phyloP scores from a whole-genome alignment of 1,140 invertebrate species.

The Monochamus saltuarius region DNA sequence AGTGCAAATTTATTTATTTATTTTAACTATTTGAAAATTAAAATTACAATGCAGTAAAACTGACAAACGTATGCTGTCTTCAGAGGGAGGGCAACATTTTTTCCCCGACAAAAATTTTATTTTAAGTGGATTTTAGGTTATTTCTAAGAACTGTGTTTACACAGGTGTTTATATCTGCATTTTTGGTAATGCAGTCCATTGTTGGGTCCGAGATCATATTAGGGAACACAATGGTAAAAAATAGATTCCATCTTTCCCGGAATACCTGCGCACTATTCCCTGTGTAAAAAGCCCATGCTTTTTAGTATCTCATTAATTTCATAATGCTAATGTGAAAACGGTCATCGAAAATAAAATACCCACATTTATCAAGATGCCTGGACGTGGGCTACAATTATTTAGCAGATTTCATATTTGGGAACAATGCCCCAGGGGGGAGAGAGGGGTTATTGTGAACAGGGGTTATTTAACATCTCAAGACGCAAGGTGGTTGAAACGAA shows the following conservation, averaged over 20 bases:
- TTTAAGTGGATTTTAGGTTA: too few relatives aligned
- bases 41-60: too few relatives aligned
- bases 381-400: constrained; percentile 32
- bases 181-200: too few relatives aligned
- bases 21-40: too few relatives aligned
- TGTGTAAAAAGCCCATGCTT: constrained; percentile 7
- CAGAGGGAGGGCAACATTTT: too few relatives aligned
- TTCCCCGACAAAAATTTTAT: too few relatives aligned
- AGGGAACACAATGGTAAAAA: background rate
- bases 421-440: constrained; percentile 19
- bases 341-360: constrained; percentile 6
- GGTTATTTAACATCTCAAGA: constrained; percentile 27
- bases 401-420: constrained; percentile 25
- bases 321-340: constrained; percentile 14
- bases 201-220: too few relatives aligned
- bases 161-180: too few relatives aligned
- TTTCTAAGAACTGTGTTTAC: too few relatives aligned
- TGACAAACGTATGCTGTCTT: too few relatives aligned
- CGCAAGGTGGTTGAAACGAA: constrained; percentile 37
- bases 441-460: constrained; percentile 18
- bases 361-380: constrained; percentile 26
- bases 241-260: too few relatives aligned
- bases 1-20: too few relatives aligned
- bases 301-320: constrained; percentile 15
- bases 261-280: background rate